A percentile compares a stretch with the other conserved stretches of the same genome.
Evolutionary conservation across 2,797 vertebrate species (phyloP).

Genomic region (Aphelocoma californica): DNA sequence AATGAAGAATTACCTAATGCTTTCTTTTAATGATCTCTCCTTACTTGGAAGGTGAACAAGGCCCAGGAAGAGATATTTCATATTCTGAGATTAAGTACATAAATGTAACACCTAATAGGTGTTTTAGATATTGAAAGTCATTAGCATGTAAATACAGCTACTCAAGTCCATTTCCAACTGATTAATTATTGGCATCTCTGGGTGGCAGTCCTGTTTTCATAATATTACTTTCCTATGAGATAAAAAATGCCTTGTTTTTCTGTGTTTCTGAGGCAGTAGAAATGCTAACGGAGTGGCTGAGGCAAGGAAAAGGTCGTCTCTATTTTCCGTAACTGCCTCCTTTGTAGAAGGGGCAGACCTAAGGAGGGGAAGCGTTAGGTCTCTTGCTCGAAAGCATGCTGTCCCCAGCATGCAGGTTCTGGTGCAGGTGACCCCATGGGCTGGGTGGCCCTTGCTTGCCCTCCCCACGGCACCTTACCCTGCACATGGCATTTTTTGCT

Average conservation of each 20-base stretch:
- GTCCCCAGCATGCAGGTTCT: fast-evolving
- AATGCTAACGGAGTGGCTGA: neutral
- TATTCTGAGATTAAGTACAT: neutral
- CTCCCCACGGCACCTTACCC: fast-evolving
- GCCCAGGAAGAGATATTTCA: neutral
- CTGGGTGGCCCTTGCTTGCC: neutral
- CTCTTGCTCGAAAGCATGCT: neutral
- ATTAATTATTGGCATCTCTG: neutral
- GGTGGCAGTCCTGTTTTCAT: neutral
- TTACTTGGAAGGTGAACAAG: neutral
- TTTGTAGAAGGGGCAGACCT: neutral
- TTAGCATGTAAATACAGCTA: neutral
- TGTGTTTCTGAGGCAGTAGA: neutral
- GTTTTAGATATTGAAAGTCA: neutral
- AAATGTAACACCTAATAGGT: neutral
- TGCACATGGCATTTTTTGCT: neutral
- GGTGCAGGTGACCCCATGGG: neutral
- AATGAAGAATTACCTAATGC: neutral
- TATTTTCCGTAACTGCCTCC: fast-evolving
- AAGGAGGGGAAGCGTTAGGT: neutral
- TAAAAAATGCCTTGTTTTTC: neutral
- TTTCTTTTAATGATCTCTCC: neutral
- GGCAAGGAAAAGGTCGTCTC: neutral
- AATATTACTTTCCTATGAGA: neutral
- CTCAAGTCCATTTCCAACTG: neutral